Conservation (phyloP, 2,113 vertebrate genomes). For the Myodes glareolus region DNA sequence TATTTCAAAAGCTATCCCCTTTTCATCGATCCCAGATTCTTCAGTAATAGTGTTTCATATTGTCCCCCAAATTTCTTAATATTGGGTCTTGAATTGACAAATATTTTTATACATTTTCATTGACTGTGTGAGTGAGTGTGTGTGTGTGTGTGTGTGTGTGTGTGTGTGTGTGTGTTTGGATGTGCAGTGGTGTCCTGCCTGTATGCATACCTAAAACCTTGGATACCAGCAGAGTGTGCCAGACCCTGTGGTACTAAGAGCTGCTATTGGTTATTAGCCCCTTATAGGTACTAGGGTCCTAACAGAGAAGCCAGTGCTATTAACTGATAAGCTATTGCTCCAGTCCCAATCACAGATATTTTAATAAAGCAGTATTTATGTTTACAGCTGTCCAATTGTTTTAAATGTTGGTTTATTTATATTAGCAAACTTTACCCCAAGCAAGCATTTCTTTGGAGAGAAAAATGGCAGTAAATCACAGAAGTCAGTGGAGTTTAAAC, state of each 20-base stretch:
- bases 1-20: background rate
- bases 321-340: background rate
- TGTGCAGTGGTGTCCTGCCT: background rate
- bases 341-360: background rate
- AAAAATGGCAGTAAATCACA: background rate
- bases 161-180: too few relatives aligned
- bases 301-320: background rate
- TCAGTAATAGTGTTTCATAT: background rate
- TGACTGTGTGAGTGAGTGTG: background rate
- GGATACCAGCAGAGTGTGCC: background rate
- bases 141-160: background rate
- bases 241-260: background rate
- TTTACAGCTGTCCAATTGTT: background rate
- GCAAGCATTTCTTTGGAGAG: background rate
- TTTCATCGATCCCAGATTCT: conserved; percentile 18
- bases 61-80: background rate
- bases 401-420: background rate
- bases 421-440: background rate
- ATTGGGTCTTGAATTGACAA: background rate
- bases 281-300: background rate
- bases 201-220: background rate
- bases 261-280: background rate
- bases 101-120: background rate
- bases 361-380: background rate
- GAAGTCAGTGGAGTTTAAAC: background rate